Evolutionary conservation across 2,888 invertebrate genomes (phyloP).

Genomic region (Xylota sylvarum): DNA sequence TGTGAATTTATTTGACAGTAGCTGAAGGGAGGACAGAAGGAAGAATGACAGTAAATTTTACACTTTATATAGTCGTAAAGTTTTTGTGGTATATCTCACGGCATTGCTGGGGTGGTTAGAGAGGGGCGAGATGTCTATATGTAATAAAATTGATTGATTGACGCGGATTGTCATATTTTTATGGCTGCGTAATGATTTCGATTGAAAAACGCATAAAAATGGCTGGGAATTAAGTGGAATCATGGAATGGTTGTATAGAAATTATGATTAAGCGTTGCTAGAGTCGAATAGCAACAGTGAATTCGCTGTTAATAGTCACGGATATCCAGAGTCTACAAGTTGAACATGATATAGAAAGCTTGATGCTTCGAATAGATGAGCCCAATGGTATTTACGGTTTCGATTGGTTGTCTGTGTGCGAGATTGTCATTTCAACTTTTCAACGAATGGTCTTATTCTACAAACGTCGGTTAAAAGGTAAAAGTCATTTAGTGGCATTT

Average conservation of each 20-base stretch:
- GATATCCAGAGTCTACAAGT: too few relatives aligned
- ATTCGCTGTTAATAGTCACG: too few relatives aligned
- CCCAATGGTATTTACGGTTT: too few relatives aligned
- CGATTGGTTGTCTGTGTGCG: too few relatives aligned
- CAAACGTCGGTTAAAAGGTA: too few relatives aligned
- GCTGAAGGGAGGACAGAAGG: conserved; percentile 48
- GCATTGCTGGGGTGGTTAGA: neutral
- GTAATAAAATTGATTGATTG: conserved; percentile 74
- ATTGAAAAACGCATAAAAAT: conserved; percentile 59
- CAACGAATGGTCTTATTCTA: too few relatives aligned
- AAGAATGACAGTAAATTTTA: conserved; percentile 69
- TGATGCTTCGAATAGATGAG: too few relatives aligned
- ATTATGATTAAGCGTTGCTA: neutral
- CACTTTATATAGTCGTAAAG: conserved; percentile 73
- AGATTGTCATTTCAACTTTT: too few relatives aligned
- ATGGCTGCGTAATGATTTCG: conserved; percentile 64
- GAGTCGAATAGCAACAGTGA: too few relatives aligned
- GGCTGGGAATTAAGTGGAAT: conserved; percentile 53
- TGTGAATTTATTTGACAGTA: conserved; percentile 76
- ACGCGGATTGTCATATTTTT: conserved; percentile 74
- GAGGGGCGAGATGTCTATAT: neutral
- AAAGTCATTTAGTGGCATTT: too few relatives aligned
- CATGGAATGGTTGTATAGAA: neutral
- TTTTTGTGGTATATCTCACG: conserved; percentile 42
- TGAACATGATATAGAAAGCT: too few relatives aligned